Evolutionary conservation across 1,140 invertebrate species (phyloP).

Genomic region (Mya arenaria): DNA sequence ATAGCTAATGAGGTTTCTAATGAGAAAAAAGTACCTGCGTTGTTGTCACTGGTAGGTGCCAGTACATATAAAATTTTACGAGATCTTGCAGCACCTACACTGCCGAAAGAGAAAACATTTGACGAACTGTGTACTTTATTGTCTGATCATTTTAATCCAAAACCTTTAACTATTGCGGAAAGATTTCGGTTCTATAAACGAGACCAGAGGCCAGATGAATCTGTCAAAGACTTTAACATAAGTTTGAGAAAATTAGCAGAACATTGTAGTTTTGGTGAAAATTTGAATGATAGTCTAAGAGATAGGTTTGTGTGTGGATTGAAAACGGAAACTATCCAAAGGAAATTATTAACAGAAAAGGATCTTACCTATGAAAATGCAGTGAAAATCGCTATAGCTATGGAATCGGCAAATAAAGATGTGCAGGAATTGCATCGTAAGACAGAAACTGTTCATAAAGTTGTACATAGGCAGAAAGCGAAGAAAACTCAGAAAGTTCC

Average conservation of each 20-base stretch:
- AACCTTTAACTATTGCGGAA: slow-evolving; percentile 59
- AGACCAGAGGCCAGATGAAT: slow-evolving; percentile 42
- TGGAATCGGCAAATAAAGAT: slow-evolving; percentile 51
- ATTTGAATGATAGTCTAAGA: slow-evolving; percentile 42
- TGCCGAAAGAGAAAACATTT: background rate
- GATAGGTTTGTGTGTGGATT: slow-evolving; percentile 64
- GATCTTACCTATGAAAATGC: slow-evolving; percentile 52
- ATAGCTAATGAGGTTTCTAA: slow-evolving; percentile 8
- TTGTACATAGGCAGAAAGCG: too few species aligned
- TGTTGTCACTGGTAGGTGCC: slow-evolving; percentile 22
- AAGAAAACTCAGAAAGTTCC: too few species aligned
- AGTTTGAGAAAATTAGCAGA: slow-evolving; percentile 46
- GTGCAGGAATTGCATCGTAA: slow-evolving; percentile 33
- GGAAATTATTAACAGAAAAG: slow-evolving; percentile 33
- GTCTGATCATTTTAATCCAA: slow-evolving; percentile 33
- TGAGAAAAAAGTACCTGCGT: slow-evolving; percentile 37
- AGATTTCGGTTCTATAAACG: slow-evolving; percentile 59
- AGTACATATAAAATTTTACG: slow-evolving; percentile 24
- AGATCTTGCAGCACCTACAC: background rate
- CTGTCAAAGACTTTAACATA: slow-evolving; percentile 10
- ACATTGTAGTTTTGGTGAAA: slow-evolving; percentile 56
- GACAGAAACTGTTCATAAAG: too few species aligned
- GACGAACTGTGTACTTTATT: slow-evolving; percentile 11
- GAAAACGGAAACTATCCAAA: slow-evolving; percentile 50
- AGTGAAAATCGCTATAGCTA: slow-evolving; percentile 45